Conservation (phyloP, 2,888 invertebrate species). For the Tachina fera region DNA sequence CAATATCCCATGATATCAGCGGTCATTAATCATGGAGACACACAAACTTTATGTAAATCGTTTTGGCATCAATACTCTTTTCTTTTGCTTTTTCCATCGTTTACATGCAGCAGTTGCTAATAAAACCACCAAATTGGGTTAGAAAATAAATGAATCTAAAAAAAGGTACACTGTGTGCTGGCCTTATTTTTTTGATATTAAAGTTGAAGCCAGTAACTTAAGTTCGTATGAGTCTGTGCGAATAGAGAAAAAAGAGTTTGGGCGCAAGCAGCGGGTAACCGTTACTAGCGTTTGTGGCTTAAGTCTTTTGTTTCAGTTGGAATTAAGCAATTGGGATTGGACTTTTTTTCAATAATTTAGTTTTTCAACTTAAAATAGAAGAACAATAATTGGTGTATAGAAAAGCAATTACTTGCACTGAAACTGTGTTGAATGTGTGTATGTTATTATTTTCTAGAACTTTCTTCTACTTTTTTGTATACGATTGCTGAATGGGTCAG, state of each 20-base stretch:
- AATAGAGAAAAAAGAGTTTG: background rate
- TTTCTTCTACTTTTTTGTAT: slow-evolving; percentile 14
- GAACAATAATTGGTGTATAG: slow-evolving; percentile 40
- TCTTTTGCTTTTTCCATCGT: background rate
- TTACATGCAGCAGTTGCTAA: background rate
- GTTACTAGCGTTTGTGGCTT: slow-evolving; percentile 44
- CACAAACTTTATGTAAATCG: slow-evolving; percentile 55
- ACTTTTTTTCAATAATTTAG: slow-evolving; percentile 26
- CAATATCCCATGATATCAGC: slow-evolving; percentile 31
- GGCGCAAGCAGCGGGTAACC: background rate
- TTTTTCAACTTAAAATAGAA: background rate
- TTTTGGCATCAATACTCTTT: slow-evolving; percentile 52
- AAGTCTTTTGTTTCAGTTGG: slow-evolving; percentile 62
- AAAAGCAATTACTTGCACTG: slow-evolving; percentile 31
- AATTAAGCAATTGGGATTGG: slow-evolving; percentile 39
- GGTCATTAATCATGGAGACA: slow-evolving; percentile 45
- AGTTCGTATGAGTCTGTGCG: background rate
- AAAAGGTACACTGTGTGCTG: slow-evolving; percentile 54
- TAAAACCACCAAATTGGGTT: slow-evolving; percentile 18
- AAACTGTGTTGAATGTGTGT: slow-evolving; percentile 1
- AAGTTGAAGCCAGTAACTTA: background rate
- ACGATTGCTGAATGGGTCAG: background rate
- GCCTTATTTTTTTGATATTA: slow-evolving; percentile 55
- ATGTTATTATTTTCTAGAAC: slow-evolving; percentile 40
- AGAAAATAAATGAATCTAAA: slow-evolving; percentile 11